Conservation (phyloP, 2,888 invertebrate genomes). For the Clostera curtula region DNA sequence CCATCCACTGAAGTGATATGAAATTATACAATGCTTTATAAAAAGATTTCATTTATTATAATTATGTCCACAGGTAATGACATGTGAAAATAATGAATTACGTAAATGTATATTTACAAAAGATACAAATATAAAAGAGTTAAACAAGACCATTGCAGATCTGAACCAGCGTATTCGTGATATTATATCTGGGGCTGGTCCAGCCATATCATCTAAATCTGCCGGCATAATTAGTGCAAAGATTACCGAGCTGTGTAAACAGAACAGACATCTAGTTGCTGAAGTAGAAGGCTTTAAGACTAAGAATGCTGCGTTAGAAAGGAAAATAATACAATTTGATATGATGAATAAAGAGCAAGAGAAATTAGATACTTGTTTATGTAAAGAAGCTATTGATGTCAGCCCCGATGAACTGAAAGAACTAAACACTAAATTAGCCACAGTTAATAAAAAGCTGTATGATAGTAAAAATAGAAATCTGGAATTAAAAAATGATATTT, state of each 20-base stretch:
- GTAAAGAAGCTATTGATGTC: slow-evolving; percentile 54
- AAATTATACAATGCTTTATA: too few relatives aligned
- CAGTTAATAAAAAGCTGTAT: slow-evolving; percentile 77
- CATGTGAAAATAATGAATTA: slow-evolving; percentile 72
- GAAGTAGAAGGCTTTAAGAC: slow-evolving; percentile 77
- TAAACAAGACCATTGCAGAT: slow-evolving; percentile 51
- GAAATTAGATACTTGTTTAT: slow-evolving; percentile 45
- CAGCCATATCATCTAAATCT: slow-evolving; percentile 64
- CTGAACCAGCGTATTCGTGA: slow-evolving; percentile 67
- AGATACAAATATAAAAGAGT: slow-evolving; percentile 59
- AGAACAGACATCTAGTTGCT: slow-evolving; percentile 77
- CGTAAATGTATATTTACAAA: slow-evolving; percentile 65
- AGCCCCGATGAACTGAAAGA: slow-evolving; percentile 72
- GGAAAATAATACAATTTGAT: slow-evolving; percentile 62
- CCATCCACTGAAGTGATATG: too few relatives aligned
- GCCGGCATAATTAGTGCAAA: slow-evolving; percentile 76
- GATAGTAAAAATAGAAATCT: slow-evolving; percentile 81
- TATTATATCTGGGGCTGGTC: slow-evolving; percentile 60
- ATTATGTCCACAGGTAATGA: slow-evolving; percentile 53
- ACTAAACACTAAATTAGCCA: slow-evolving; percentile 75
- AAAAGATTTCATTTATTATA: too few relatives aligned
- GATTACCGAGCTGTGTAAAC: slow-evolving; percentile 79
- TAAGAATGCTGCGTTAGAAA: slow-evolving; percentile 71
- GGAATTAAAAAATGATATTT: slow-evolving; percentile 81
- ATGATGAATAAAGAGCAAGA: slow-evolving; percentile 48